phyloP scores from a whole-genome alignment of 2,113 vertebrate species.

The Cavia porcellus region DNA sequence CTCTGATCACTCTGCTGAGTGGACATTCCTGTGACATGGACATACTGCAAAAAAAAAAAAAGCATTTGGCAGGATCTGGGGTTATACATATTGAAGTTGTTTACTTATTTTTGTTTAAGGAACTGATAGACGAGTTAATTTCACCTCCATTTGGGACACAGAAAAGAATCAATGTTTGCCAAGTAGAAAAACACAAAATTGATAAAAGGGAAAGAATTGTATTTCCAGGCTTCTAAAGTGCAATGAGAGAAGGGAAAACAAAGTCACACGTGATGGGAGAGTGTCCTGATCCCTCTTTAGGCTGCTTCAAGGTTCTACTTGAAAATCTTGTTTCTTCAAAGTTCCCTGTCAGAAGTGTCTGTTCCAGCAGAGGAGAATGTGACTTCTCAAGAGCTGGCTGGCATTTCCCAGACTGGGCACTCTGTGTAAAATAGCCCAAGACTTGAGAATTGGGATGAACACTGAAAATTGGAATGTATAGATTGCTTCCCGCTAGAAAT shows the following conservation, averaged over 20 bases:
- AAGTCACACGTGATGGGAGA: background rate
- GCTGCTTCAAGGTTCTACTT: background rate
- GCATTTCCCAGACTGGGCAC: background rate
- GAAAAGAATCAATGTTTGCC: slow-evolving; percentile 74
- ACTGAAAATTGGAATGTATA: slow-evolving; percentile 38
- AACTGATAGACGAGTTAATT: slow-evolving; percentile 74
- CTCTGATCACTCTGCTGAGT: background rate
- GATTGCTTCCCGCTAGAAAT: slow-evolving; percentile 58
- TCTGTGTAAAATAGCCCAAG: background rate
- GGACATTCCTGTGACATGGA: slow-evolving; percentile 38
- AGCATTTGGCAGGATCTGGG: background rate
- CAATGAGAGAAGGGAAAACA: background rate
- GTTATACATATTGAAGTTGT: slow-evolving; percentile 62
- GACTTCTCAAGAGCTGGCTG: background rate
- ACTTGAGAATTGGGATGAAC: slow-evolving; percentile 34
- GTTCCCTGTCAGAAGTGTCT: background rate
- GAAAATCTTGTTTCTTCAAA: slow-evolving; percentile 38
- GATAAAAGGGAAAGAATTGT: slow-evolving; percentile 45
- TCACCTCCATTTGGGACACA: slow-evolving; percentile 72
- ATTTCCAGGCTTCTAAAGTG: slow-evolving; percentile 73
- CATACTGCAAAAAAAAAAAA: slow-evolving; percentile 68
- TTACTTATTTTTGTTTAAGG: slow-evolving; percentile 79
- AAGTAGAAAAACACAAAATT: slow-evolving; percentile 76
- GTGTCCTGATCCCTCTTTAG: background rate
- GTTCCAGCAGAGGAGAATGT: background rate